Base-by-base conservation (phyloP, 2,888 invertebrate species). In the Diarsia mendica region DNA sequence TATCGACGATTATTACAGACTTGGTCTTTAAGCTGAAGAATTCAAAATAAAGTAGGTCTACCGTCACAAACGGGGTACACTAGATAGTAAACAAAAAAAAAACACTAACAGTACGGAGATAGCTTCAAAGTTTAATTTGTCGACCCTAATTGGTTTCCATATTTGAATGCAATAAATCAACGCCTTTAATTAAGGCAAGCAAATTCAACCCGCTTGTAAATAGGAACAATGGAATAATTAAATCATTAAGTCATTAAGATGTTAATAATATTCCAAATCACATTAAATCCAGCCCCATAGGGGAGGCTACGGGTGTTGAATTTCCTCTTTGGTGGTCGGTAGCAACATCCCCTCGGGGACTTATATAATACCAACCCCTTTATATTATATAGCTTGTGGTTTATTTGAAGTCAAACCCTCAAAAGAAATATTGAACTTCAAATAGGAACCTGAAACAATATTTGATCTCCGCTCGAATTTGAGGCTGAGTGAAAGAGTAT, bases 391-490 rank as follows among this genome's bases (percentile, higher is more conserved):
- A 18, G 11, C 5, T 46, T 48, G 73, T 60, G 74, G 60, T 67
- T 65, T 80, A 74, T 79, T 69, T 66, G 75, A 46, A 74, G 60
- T 60, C 55, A 68, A 68, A 66, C 68, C 68, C n/a, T 28, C 68
- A 65, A 55, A 67, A 72, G 79, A 74, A 74, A 80, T 74, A 79
- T 80, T 74, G 67, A 65, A 74, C 73, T 55, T 66, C 80, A 80
- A 79, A 80, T 80, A 79, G 44, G 51, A 60, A 55, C 80, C 80
- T 75, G 75, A 79, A 69, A 71, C 80, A 80, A 81, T 80, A 77
- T 81, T 80, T 76, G 81, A 65, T 48, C 76, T 76, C 49, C 60
- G 23, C 61, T 67, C 65, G 49, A 70, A 39, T 65, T 72, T 58
- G 44, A 33, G 23, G 33, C 48, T 60, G 53, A 69, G 67, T 67